Base-by-base conservation (phyloP, 1,140 invertebrate species). In the Plectrocnemia conspersa region DNA sequence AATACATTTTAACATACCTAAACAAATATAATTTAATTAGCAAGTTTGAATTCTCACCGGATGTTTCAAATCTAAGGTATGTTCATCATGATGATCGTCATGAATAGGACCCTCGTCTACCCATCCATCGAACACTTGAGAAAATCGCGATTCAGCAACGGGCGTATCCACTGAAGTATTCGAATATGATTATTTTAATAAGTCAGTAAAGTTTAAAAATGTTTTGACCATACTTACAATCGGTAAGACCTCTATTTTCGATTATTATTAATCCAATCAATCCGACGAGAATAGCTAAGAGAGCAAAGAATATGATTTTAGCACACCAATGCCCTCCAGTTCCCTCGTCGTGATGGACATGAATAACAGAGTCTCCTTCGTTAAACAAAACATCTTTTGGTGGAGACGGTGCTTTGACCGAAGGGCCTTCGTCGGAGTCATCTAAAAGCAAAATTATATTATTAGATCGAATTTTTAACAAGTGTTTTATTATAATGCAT, bases 281-380 rank as follows among this genome's bases (percentile, higher is more conserved):
- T 25, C 84, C 79, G 58, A 83, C 72, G 16, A 91, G 75, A 45
- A 81, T 77, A 16, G 81, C 81, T 35, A 90, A 75, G 10, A 91
- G 65, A 2, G 79, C 69, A 64, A 91, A 89, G 69, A 91, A 91
- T 54, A 90, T 76, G 32, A 90, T 80, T 73, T 87, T 89, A 5
- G 88, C 85, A 68, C 85, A 88, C 77, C 87, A 83, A 64, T 88
- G 85, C 22, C 86, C 88, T 32, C 85, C 86, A 11, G 83, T 86
- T 7, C 79, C 78, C 56, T 77, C 79, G 36, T 89, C 85, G 62
- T 86, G 83, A 21, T 88, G 79, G 22, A 88, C 77, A 64, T 90
- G 86, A 63, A 89, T 82, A 42, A 83, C 81, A 19, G 85, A 73
- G 65, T 84, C 82, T 18, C 82, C 82, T 59, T 76, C 72, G 32